Evolutionary conservation across 2,888 invertebrate genomes (phyloP).

Genomic region (Melinaea menophilus): DNA sequence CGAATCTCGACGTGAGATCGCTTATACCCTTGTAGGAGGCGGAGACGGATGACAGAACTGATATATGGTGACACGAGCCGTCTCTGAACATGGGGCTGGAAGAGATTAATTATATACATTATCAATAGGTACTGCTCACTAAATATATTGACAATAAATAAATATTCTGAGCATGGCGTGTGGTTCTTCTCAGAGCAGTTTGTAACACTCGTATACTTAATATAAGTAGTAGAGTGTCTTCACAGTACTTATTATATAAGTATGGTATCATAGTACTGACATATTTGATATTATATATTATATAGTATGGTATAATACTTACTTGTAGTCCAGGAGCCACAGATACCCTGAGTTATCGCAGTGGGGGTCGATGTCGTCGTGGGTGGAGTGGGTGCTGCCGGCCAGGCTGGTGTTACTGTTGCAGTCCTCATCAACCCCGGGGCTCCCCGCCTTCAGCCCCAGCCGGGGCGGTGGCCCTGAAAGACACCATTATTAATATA

Average conservation of each 20-base stretch:
- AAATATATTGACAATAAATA: too few relatives aligned
- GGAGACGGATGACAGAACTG: conserved; percentile 88
- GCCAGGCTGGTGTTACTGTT: conserved; percentile 75
- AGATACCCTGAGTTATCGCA: conserved; percentile 93
- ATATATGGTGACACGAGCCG: conserved; percentile 87
- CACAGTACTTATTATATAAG: too few relatives aligned
- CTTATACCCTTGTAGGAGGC: conserved; percentile 87
- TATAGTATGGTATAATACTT: conserved; percentile 42
- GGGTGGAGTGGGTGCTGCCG: conserved; percentile 68
- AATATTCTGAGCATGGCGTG: too few relatives aligned
- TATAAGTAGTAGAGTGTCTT: too few relatives aligned
- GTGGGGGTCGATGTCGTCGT: conserved; percentile 72
- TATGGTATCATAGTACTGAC: too few relatives aligned
- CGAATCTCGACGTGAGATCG: conserved; percentile 74
- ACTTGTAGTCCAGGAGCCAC: conserved; percentile 94
- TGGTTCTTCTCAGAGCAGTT: too few relatives aligned
- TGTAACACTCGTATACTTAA: too few relatives aligned
- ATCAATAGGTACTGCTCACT: too few relatives aligned
- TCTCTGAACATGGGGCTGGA: conserved; percentile 85
- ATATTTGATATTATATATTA: too few relatives aligned
- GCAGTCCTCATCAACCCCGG: conserved; percentile 74
- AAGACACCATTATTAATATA: conserved; percentile 34
- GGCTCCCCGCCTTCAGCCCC: conserved; percentile 76
- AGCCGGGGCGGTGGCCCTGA: conserved; percentile 77
- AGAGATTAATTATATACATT: conserved; percentile 27